phyloP scores from a whole-genome alignment of 2,113 vertebrate genomes.

The Aegithalos caudatus region DNA sequence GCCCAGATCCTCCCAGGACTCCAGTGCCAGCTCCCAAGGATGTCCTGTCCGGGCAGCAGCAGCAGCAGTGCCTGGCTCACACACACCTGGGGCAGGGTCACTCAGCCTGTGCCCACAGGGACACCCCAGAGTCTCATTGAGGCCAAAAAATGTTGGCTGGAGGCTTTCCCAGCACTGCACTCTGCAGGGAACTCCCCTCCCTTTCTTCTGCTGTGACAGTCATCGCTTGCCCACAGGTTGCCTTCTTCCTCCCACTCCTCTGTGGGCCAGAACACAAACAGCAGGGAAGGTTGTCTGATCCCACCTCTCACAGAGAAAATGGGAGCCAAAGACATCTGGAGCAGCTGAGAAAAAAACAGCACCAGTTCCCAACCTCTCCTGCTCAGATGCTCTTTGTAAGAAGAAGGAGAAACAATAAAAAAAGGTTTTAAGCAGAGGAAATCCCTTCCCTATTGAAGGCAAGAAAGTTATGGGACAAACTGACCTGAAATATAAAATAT shows the following conservation, averaged over 20 bases:
- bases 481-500: neutral
- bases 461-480: neutral
- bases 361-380: neutral
- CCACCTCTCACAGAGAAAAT: neutral
- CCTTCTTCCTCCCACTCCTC: neutral
- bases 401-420: neutral
- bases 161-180: neutral
- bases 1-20: neutral
- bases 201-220: neutral
- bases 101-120: neutral
- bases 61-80: neutral
- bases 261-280: neutral
- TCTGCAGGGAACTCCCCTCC: neutral
- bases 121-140: neutral
- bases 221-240: fast-evolving
- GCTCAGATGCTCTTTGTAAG: neutral
- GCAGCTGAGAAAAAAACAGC: neutral
- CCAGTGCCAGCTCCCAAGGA: neutral
- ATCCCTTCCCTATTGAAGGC: neutral
- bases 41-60: neutral
- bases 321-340: neutral
- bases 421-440: neutral
- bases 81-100: fast-evolving
- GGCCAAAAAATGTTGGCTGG: neutral
- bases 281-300: neutral